Percentiles rank a stretch among this genome's conserved stretches.
These are phyloP conservation scores for Volucella zonaria DNA, from an alignment of 2,888 invertebrate genomes.

Conservation along the genomic window DNA sequence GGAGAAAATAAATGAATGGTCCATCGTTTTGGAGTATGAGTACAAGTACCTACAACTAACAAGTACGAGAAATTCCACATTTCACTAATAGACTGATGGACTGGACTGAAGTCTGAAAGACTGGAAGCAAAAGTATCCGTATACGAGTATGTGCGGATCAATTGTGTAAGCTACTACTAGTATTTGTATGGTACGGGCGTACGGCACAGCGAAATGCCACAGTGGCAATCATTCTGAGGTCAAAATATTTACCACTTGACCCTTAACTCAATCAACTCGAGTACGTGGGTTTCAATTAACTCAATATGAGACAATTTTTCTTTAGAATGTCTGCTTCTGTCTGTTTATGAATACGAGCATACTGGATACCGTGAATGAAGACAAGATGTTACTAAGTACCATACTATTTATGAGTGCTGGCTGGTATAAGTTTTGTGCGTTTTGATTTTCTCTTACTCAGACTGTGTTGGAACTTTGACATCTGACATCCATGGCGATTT, in stretches of 20 bases:
- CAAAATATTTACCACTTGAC: slow-evolving; percentile 76
- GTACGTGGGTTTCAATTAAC: slow-evolving; percentile 75
- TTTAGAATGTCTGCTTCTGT: slow-evolving; percentile 40
- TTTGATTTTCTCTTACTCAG: slow-evolving; percentile 51
- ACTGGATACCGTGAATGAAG: slow-evolving; percentile 34
- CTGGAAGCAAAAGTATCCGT: slow-evolving; percentile 59
- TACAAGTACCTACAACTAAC: not conserved
- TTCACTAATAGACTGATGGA: no score
- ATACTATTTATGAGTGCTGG: not conserved
- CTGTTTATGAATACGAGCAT: slow-evolving; percentile 9
- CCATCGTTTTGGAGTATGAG: slow-evolving; percentile 31
- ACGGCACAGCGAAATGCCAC: slow-evolving; percentile 74
- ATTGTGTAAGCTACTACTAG: slow-evolving; percentile 65
- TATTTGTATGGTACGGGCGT: slow-evolving; percentile 46
- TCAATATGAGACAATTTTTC: slow-evolving; percentile 72
- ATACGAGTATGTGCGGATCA: slow-evolving; percentile 71
- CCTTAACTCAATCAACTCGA: slow-evolving; percentile 75
- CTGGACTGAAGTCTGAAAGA: slow-evolving; percentile 2
- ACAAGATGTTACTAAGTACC: slow-evolving; percentile 30
- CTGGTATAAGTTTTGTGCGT: slow-evolving; percentile 40
- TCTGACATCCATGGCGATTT: slow-evolving; percentile 44
- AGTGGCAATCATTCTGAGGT: slow-evolving; percentile 75
- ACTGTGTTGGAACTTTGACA: slow-evolving; percentile 54
- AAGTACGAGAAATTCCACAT: slow-evolving; percentile 48
- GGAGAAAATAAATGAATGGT: slow-evolving; percentile 32